Conservation (phyloP, 2,797 vertebrate species). For the Smutsia gigantea region DNA sequence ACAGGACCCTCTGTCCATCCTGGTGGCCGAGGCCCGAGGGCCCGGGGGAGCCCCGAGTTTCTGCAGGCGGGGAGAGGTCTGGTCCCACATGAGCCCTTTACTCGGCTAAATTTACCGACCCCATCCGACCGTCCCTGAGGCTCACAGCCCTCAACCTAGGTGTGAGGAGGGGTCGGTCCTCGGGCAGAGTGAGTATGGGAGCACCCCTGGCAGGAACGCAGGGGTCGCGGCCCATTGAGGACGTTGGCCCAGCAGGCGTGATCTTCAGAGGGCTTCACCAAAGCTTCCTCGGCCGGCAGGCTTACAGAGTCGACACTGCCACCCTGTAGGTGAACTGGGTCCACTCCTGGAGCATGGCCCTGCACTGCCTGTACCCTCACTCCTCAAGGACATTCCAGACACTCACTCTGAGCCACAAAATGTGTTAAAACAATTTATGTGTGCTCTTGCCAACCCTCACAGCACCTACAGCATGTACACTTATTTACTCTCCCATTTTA, state of each 20-base stretch:
- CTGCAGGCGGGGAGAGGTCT: no score
- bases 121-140: fast-evolving
- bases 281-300: neutral
- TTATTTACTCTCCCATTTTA: neutral
- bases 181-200: fast-evolving
- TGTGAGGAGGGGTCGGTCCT: fast-evolving
- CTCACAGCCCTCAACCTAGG: fast-evolving
- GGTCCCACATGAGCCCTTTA: fast-evolving
- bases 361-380: fast-evolving
- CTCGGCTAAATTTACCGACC: fast-evolving
- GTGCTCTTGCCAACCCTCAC: neutral
- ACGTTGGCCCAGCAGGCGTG: fast-evolving
- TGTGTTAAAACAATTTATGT: fast-evolving
- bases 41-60: no score
- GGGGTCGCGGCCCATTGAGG: neutral
- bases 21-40: neutral
- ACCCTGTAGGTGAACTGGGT: fast-evolving
- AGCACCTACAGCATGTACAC: fast-evolving
- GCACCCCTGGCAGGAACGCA: fast-evolving
- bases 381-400: neutral
- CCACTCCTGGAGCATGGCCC: no score
- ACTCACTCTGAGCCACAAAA: neutral
- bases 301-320: no score
- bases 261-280: neutral
- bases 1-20: no score